Percentiles rank a stretch among this genome's conserved stretches.
phyloP scores from a whole-genome alignment of 2,888 invertebrate genomes.

The Pyrgus malvae region DNA sequence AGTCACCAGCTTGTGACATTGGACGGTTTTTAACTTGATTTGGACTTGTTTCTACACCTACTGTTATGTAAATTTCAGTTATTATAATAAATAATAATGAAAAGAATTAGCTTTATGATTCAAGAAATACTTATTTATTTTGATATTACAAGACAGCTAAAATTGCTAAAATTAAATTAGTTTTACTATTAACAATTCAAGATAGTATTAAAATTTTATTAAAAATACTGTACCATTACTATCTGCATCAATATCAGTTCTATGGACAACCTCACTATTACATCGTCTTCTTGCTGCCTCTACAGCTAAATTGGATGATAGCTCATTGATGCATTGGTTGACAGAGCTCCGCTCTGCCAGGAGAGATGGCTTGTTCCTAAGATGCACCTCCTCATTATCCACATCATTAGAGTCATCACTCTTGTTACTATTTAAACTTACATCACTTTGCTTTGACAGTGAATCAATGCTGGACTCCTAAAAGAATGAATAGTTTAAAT shows the following conservation, averaged over 20 bases:
- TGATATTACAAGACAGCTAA: too few species aligned
- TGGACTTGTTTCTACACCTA: constrained; percentile 69
- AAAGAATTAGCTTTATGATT: too few species aligned
- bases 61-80: too few species aligned
- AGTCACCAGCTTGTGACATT: constrained; percentile 82
- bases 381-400: constrained; percentile 67
- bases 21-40: constrained; percentile 74
- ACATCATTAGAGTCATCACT: constrained; percentile 63
- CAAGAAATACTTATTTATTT: too few species aligned
- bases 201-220: neutral
- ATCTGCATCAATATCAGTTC: constrained; percentile 65
- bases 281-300: constrained; percentile 72
- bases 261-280: constrained; percentile 75
- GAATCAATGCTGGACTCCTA: constrained; percentile 68
- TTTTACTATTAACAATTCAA: too few species aligned
- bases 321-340: constrained; percentile 87
- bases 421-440: constrained; percentile 57
- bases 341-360: constrained; percentile 74
- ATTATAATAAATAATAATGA: constrained; percentile 9
- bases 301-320: constrained; percentile 80
- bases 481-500: neutral
- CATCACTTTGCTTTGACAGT: constrained; percentile 66
- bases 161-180: too few species aligned
- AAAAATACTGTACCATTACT: constrained; percentile 51
- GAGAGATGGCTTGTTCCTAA: constrained; percentile 61